Conservation (phyloP, 2,113 vertebrate genomes). For the Colossoma macropomum region DNA sequence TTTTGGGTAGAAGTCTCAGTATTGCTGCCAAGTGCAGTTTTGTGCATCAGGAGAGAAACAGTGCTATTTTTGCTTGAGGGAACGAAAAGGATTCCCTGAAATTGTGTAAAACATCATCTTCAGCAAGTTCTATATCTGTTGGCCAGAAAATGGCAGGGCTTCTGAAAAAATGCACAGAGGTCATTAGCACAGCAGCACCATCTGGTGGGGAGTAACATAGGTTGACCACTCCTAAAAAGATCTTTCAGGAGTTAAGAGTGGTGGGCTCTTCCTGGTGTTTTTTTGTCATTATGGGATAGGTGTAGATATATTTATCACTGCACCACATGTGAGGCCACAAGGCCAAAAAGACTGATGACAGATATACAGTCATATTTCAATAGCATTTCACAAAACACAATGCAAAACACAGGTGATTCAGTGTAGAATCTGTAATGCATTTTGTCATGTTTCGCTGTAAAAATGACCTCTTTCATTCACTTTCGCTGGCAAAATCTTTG, state of each 20-base stretch:
- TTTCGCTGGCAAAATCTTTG: no score
- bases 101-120: not conserved
- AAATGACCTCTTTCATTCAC: no score
- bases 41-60: not conserved
- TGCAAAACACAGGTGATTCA: no score
- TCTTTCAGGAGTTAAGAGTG: not conserved
- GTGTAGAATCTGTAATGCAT: no score
- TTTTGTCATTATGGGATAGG: not conserved
- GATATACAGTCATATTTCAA: no score
- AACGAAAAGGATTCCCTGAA: not conserved
- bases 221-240: not conserved
- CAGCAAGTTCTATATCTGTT: not conserved
- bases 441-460: no score
- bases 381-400: no score
- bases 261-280: not conserved
- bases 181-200: conserved; percentile 24
- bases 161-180: not conserved
- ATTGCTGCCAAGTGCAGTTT: not conserved
- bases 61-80: not conserved
- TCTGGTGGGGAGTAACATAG: not conserved
- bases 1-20: not conserved
- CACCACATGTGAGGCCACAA: no score
- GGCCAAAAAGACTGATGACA: no score
- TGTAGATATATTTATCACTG: no score
- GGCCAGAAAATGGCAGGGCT: not conserved